These are phyloP conservation scores for Polypedilum pembai DNA, from an alignment of 1,140 invertebrate genomes.

Conservation along the genomic window DNA sequence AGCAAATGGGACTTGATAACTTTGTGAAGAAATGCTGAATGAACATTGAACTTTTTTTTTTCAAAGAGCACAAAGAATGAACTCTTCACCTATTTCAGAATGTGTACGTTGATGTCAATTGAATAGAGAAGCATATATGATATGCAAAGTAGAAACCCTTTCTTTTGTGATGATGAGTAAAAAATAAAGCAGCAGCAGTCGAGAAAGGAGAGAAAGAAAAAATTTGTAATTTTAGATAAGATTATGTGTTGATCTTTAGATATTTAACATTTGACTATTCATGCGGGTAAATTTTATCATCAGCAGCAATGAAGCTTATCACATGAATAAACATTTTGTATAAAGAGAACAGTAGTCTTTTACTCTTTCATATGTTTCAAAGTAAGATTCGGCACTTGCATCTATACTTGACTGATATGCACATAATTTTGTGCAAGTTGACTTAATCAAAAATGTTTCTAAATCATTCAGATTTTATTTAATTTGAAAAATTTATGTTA, in stretches of 20 bases:
- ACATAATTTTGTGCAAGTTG: no score
- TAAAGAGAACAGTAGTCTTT: background rate
- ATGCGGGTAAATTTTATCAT: slow-evolving; percentile 5
- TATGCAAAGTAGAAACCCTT: background rate
- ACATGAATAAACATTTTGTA: slow-evolving; percentile 6
- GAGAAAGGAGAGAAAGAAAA: background rate
- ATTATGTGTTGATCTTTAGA: slow-evolving; percentile 21
- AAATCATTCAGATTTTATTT: no score
- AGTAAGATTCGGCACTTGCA: no score
- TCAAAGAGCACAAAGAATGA: no score
- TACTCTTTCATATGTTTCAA: no score
- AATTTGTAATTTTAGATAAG: slow-evolving; percentile 25
- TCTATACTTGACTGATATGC: no score
- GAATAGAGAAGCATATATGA: background rate
- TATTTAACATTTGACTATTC: slow-evolving; percentile 13
- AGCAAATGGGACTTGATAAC: no score
- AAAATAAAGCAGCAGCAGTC: background rate
- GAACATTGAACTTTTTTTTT: no score
- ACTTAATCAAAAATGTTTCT: no score
- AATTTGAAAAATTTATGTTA: no score
- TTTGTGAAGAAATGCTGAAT: no score
- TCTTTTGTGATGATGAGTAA: background rate
- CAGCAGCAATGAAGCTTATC: slow-evolving; percentile 8
- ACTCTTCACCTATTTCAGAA: no score
- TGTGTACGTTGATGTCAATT: background rate